Evolutionary conservation across 2,113 vertebrate species (phyloP).

Genomic region (Lepisosteus oculatus): DNA sequence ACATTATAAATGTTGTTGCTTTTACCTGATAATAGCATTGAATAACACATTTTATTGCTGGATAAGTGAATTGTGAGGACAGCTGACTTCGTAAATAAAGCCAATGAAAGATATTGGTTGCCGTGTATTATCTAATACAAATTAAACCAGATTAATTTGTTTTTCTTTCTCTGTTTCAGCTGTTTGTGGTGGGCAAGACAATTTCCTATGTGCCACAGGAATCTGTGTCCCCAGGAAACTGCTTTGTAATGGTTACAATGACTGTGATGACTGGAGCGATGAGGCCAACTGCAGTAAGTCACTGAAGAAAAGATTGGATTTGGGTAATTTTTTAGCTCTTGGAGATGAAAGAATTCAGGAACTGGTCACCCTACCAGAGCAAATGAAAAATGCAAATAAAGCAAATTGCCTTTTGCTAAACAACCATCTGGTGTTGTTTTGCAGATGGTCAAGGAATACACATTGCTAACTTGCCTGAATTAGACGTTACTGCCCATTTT

Average conservation of each 20-base stretch:
- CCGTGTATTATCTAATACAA: neutral
- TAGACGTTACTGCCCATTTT: neutral
- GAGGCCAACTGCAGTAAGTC: constrained; percentile 83
- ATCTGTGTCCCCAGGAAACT: constrained; percentile 82
- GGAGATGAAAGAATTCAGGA: neutral
- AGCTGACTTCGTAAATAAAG: no score
- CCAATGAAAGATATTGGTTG: neutral
- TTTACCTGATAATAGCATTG: no score
- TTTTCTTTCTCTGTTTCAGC: constrained; percentile 48
- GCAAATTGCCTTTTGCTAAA: neutral
- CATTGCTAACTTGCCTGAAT: neutral
- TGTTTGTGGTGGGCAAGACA: constrained; percentile 71
- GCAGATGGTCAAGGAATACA: neutral
- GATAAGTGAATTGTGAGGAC: no score
- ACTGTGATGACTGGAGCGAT: constrained; percentile 95
- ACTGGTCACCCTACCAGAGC: neutral
- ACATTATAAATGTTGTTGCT: no score
- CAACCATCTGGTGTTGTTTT: neutral
- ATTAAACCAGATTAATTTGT: neutral
- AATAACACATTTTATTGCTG: no score
- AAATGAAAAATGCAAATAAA: neutral
- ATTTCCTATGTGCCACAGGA: constrained; percentile 81
- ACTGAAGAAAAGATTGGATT: no score
- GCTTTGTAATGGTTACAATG: constrained; percentile 90
- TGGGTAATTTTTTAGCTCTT: no score